These are phyloP conservation scores for Eupithecia insigniata DNA, from an alignment of 2,888 invertebrate genomes.

Conservation along the genomic window DNA sequence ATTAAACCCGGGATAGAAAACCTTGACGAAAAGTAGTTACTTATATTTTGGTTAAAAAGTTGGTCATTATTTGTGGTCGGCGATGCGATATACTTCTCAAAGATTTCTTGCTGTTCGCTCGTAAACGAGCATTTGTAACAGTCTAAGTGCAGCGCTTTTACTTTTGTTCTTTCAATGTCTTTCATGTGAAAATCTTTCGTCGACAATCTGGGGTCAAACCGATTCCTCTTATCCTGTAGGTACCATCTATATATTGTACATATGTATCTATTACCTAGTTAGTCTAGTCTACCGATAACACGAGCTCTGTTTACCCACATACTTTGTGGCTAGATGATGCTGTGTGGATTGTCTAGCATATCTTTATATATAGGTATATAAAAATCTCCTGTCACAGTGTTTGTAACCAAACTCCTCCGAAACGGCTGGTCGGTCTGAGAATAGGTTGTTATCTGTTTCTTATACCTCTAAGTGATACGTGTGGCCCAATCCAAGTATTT, in stretches of 20 bases:
- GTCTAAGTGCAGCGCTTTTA: constrained; percentile 42
- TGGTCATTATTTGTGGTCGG: constrained; percentile 49
- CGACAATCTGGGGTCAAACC: background rate
- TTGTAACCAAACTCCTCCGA: no score
- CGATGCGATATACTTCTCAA: constrained; percentile 59
- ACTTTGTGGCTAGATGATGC: background rate
- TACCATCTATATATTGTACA: background rate
- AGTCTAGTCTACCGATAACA: background rate
- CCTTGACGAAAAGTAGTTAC: constrained; percentile 10
- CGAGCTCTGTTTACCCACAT: background rate
- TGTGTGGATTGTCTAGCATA: background rate
- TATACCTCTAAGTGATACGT: no score
- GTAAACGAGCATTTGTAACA: constrained; percentile 53
- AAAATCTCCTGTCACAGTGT: no score
- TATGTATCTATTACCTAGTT: no score
- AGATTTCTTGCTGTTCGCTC: constrained; percentile 44
- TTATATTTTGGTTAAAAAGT: constrained; percentile 20
- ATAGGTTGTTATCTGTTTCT: no score
- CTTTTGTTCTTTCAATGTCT: constrained; percentile 7
- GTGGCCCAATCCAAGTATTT: no score
- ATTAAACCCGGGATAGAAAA: constrained; percentile 19
- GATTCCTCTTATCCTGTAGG: background rate
- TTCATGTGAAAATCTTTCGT: background rate
- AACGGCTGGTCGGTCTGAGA: no score
- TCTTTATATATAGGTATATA: no score